A percentile compares a stretch with the other conserved stretches of the same genome.
Conservation (phyloP, 2,888 invertebrate genomes). For the Dicycla oo region DNA sequence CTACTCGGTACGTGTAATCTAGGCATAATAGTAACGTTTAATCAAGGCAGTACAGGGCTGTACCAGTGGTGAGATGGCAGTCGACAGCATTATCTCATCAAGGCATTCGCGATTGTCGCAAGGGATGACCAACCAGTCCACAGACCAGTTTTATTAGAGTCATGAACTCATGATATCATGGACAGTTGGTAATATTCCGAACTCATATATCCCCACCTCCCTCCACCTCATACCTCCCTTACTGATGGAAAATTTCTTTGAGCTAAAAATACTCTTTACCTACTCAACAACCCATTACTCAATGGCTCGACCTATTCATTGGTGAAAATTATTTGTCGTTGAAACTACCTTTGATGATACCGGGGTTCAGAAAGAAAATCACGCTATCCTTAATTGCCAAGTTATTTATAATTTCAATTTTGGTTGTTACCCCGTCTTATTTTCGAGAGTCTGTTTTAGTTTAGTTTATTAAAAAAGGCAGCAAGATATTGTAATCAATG, state of each 20-base stretch:
- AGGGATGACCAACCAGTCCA: no score
- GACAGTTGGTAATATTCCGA: background rate
- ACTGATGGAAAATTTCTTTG: background rate
- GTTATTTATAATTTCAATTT: no score
- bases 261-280: background rate
- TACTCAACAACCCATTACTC: background rate
- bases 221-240: background rate
- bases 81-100: background rate
- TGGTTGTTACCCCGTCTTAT: no score
- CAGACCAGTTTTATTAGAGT: background rate
- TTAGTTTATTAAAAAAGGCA: no score
- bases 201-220: no score
- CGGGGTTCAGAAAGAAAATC: no score
- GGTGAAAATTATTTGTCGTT: background rate
- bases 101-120: background rate
- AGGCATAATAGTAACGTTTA: background rate
- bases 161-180: background rate
- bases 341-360: background rate
- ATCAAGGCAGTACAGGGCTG: background rate
- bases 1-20: background rate
- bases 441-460: no score
- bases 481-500: no score
- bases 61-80: background rate
- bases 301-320: background rate
- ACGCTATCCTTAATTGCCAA: no score